Evolutionary conservation across 2,888 invertebrate species (phyloP), one percentile per base, ranked within the genome.

Genomic region (Hyposoter dolosus): DNA sequence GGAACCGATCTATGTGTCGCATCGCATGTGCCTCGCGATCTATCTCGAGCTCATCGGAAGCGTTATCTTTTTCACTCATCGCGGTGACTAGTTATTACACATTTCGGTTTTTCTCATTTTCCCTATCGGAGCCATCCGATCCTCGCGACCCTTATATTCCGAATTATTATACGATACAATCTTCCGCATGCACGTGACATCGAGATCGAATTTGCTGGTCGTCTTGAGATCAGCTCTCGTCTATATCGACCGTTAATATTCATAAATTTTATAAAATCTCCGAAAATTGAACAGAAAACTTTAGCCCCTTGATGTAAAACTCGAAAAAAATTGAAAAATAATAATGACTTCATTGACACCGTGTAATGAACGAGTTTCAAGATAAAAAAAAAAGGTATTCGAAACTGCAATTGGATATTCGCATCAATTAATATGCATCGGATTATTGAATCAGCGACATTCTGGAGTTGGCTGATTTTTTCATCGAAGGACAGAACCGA

Each of bases 1-100:
- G 35, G 50, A 43, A 72, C 32, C 76, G 71, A n/a, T 72, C 71
- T 56, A 15, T 76, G 53, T 56, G 72, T 66, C 45, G 71, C 81
- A 65, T 77, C 66, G 77, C 71, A 60, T 71, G 68, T 82, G 63
- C 68, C 47, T 53, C 56, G 50, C 75, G 84, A 80, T 81, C 66
- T 72, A 77, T 84, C 76, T 69, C 68, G 68, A 40, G 43, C 47
- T 47, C 69, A 40, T 50, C 35, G 71, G 47, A 19, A 71, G 23
- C 32, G 47, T 40, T 43, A 45, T 47, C 40, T 60, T 53, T 53
- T 45, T 66, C 77, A 23, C 74, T 9, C 50, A 40, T 76, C 56
- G 45, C 56, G 63, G 83, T 60, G 17, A 66, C 45, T 69, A 43
- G 50, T 65, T 79, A 56, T 60, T 74, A 79, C 66, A 50, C 40